Percentiles rank a stretch among this genome's conserved stretches.
These are phyloP conservation scores for Melanotaenia boesemani DNA, from an alignment of 2,797 vertebrate species.

Conservation along the genomic window DNA sequence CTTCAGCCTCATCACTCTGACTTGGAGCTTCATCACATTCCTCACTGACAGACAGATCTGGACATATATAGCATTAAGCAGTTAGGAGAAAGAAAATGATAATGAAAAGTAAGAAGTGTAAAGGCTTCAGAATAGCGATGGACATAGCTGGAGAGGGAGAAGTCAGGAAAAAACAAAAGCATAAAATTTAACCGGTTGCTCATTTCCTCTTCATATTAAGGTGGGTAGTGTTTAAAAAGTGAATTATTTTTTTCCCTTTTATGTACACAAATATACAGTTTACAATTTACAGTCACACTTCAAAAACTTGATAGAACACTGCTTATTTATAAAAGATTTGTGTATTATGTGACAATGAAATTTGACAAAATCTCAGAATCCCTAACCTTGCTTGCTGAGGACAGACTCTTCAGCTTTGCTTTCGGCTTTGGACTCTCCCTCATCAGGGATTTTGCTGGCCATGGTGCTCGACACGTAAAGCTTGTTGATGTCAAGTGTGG, in stretches of 20 bases:
- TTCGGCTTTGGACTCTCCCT: slow-evolving; percentile 84
- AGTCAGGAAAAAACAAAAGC: not conserved
- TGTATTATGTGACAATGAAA: not conserved
- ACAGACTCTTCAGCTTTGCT: slow-evolving; percentile 83
- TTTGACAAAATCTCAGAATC: slow-evolving; percentile 2
- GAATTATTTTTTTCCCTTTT: not conserved
- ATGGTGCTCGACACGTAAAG: slow-evolving; percentile 90
- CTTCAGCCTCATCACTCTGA: slow-evolving; percentile 89
- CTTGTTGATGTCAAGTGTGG: slow-evolving; percentile 93
- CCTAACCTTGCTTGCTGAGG: slow-evolving; percentile 85
- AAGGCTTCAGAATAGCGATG: not conserved
- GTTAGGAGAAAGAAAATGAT: not conserved
- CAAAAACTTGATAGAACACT: not conserved
- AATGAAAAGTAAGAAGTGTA: not conserved
- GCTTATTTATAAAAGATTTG: not conserved
- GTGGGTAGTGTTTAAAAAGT: too few species aligned
- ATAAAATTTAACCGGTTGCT: not conserved
- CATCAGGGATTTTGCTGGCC: slow-evolving; percentile 87
- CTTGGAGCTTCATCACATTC: slow-evolving; percentile 87
- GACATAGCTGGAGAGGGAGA: not conserved
- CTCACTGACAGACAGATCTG: slow-evolving; percentile 87
- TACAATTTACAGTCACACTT: not conserved
- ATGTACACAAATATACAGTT: not conserved
- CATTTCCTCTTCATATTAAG: not conserved
- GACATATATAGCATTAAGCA: slow-evolving; percentile 14